Conservation (phyloP, 2,113 vertebrate genomes). For the Ailuropoda melanoleuca region DNA sequence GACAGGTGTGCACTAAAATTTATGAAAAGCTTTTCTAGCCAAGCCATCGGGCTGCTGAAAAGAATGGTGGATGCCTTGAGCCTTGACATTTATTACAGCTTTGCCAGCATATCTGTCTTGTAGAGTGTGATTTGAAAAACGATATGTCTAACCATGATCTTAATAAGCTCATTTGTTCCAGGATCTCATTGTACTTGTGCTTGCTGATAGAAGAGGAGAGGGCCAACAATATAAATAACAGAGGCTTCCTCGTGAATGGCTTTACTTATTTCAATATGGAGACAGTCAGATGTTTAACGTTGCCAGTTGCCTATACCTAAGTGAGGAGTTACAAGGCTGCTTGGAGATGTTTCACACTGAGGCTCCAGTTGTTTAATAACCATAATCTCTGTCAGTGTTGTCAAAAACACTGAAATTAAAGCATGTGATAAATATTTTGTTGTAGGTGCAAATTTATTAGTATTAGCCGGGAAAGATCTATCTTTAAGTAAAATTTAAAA, state of each 20-base stretch:
- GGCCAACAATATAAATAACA: conserved; percentile 77
- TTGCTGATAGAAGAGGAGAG: conserved; percentile 74
- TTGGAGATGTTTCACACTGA: not conserved
- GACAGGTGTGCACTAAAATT: conserved; percentile 75
- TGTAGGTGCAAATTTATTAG: not conserved
- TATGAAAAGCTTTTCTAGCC: conserved; percentile 77
- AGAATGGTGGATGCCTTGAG: conserved; percentile 68
- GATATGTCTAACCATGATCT: conserved; percentile 80
- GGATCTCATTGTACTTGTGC: conserved; percentile 77
- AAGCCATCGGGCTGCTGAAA: conserved; percentile 75
- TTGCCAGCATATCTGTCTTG: conserved; percentile 70
- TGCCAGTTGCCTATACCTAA: not conserved
- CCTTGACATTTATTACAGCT: conserved; percentile 76
- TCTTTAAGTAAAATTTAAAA: conserved; percentile 3
- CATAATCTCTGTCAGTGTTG: not conserved
- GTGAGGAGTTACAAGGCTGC: not conserved
- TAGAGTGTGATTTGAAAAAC: conserved; percentile 82
- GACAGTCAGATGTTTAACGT: not conserved
- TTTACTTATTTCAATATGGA: conserved; percentile 64
- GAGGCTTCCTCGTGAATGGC: conserved; percentile 58
- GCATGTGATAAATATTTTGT: not conserved
- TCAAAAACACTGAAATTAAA: conserved; percentile 26
- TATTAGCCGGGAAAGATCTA: not conserved
- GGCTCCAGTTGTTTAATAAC: not conserved
- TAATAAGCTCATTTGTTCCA: conserved; percentile 81